These are phyloP conservation scores for Drosophila sp. DNA, from an alignment of 1,140 invertebrate genomes.

Conservation along the genomic window DNA sequence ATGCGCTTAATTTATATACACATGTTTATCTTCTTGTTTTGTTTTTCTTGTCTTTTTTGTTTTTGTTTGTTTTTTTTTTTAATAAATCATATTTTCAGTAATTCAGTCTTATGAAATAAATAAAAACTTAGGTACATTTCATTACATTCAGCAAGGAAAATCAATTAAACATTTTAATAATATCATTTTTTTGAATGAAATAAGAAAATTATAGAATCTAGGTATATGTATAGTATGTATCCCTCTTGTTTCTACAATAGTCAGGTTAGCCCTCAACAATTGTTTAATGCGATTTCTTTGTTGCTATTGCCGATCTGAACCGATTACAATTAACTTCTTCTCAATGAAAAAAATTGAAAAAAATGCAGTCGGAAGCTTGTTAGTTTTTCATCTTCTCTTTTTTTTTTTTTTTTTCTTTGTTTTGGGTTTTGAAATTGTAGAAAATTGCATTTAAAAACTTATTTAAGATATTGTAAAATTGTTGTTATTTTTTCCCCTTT, in stretches of 20 bases:
- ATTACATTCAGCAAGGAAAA: slow-evolving; percentile 62
- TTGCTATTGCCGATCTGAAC: slow-evolving; percentile 6
- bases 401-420: slow-evolving; percentile 25
- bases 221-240: slow-evolving; percentile 7
- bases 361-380: slow-evolving; percentile 70
- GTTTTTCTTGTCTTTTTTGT: slow-evolving; percentile 26
- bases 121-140: slow-evolving; percentile 78
- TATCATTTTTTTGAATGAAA: slow-evolving; percentile 3
- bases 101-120: slow-evolving; percentile 83
- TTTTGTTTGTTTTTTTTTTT: slow-evolving; percentile 27
- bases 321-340: not conserved
- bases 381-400: slow-evolving; percentile 17
- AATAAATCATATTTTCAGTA: slow-evolving; percentile 73
- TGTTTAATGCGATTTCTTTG: not conserved
- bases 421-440: slow-evolving; percentile 56
- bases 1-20: slow-evolving; percentile 59
- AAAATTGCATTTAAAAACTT: slow-evolving; percentile 60
- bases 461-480: slow-evolving; percentile 29
- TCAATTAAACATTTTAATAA: slow-evolving; percentile 32
- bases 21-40: slow-evolving; percentile 13
- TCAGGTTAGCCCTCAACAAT: not conserved
- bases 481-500: slow-evolving; percentile 36
- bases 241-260: not conserved
- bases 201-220: slow-evolving; percentile 4
- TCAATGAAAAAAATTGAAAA: slow-evolving; percentile 14